Evolutionary conservation across 2,797 vertebrate genomes (phyloP), one percentile per base, ranked within the genome.

Genomic region (Mormyrops boulengeri): DNA sequence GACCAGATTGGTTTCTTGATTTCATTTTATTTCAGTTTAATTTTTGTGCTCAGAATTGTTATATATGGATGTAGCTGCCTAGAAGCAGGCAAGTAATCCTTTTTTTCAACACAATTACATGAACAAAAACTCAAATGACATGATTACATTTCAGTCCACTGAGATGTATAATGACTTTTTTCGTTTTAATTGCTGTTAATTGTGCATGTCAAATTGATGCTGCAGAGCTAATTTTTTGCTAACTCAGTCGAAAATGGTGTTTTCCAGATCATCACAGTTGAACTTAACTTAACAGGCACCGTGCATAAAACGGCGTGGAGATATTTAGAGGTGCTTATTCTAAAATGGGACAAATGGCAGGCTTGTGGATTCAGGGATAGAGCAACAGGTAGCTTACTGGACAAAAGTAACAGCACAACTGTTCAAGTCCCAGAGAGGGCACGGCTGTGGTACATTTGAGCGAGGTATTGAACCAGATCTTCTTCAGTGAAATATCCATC

Each of bases 231-330:
- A 87, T 87, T 57, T 41, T 87, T 12, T 57, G 14, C 4, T 22
- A 89, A 89, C 60, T 44, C 77, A 62, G 7, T 34, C 12, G 3
- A 69, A 89, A 69, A 22, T 19, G 84, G 50, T 47, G 26, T 50
- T 89, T 89, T 86, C 19, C 82, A 50, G 34, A 30, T 62, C 82
- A 69, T 89, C 53, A 66, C 38, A 49, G 41, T 80, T 41, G 73
- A 87, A 87, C 57, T 57, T 55, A 50, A 50, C 69, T 66, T 55
- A 89, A 53, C 66, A 55, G 84, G 52, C 44, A 50, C 19, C 44
- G 1, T 22, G 80, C 41, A 30, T 52, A 26, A 85, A 50, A 49
- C 0, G 44, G 4, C 44, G 38, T 44, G 73, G 73, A 11, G 14
- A 17, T 8, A 44, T 38, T 41, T 44, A 80, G 38, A 7, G 6